Conservation (phyloP, 2,113 vertebrate genomes). For the Daphoenositta chrysoptera region DNA sequence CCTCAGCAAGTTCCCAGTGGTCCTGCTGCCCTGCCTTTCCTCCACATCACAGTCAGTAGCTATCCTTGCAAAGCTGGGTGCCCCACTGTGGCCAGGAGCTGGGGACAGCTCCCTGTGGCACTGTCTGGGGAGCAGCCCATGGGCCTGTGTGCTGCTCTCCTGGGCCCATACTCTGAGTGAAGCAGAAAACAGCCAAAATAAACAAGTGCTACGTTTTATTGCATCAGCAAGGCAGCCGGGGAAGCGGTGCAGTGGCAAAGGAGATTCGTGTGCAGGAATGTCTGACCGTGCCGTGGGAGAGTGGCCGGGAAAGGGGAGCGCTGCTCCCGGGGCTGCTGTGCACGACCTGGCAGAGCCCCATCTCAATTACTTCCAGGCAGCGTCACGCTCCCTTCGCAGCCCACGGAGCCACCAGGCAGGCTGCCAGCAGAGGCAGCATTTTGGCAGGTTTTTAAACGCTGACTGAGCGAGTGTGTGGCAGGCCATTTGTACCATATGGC, state of each 20-base stretch:
- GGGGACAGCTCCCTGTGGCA: not conserved
- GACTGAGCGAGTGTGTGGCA: slow-evolving; percentile 25
- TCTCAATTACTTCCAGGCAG: slow-evolving; percentile 61
- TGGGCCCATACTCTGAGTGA: accelerated
- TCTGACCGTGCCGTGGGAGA: accelerated
- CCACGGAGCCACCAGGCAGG: slow-evolving; percentile 48
- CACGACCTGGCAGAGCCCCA: slow-evolving; percentile 10
- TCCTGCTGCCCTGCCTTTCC: not conserved
- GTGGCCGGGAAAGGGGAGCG: not conserved
- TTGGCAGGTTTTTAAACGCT: slow-evolving; percentile 64
- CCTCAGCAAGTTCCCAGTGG: too few relatives aligned
- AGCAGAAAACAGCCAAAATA: accelerated
- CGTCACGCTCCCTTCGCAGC: not conserved
- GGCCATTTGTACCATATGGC: slow-evolving; percentile 76
- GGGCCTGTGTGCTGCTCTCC: accelerated
- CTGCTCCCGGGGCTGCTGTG: not conserved
- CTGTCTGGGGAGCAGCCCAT: not conserved
- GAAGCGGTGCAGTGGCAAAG: accelerated
- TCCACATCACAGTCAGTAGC: accelerated
- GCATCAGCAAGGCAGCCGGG: too few relatives aligned
- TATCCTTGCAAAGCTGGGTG: accelerated
- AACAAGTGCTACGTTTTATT: accelerated
- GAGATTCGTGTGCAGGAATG: not conserved
- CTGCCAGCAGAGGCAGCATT: slow-evolving; percentile 66
- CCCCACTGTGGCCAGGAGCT: accelerated